Evolutionary conservation across 1,140 invertebrate genomes (phyloP).

Genomic region (Caenorhabditis brenneri): DNA sequence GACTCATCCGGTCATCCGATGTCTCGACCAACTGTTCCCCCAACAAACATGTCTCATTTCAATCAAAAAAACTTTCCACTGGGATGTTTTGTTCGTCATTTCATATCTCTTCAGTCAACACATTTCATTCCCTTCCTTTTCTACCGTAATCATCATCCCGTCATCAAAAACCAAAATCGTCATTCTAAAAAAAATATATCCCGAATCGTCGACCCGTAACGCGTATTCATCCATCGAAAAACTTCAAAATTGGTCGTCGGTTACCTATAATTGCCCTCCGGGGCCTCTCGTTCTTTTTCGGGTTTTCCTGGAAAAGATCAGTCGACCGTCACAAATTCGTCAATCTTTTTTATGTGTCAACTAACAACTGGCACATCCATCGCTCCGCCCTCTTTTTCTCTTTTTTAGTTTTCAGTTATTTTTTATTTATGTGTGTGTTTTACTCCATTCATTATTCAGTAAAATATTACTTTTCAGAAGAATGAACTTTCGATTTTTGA

Average conservation of each 20-base stretch:
- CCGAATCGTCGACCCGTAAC: slow-evolving; percentile 27
- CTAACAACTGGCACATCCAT: neutral
- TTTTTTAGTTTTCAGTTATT: neutral
- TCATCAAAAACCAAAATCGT: slow-evolving; percentile 28
- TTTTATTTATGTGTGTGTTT: neutral
- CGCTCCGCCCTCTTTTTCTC: neutral
- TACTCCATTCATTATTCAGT: neutral
- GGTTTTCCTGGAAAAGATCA: slow-evolving; percentile 20
- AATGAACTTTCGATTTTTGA: slow-evolving; percentile 1
- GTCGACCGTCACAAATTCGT: slow-evolving; percentile 28
- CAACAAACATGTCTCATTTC: neutral
- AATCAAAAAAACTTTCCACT: neutral
- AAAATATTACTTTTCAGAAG: neutral
- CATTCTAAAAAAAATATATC: neutral
- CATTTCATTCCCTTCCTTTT: neutral
- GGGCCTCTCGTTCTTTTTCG: neutral
- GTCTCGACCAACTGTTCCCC: neutral
- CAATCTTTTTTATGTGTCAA: slow-evolving; percentile 31
- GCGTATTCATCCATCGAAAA: slow-evolving; percentile 16
- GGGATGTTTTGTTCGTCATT: neutral
- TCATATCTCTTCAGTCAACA: neutral
- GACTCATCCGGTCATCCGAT: neutral
- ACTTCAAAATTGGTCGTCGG: slow-evolving; percentile 11
- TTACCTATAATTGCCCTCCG: neutral
- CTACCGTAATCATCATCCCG: slow-evolving; percentile 32